These are phyloP conservation scores for Leptopterna dolabrata DNA, from an alignment of 2,888 invertebrate genomes.

Conservation along the genomic window DNA sequence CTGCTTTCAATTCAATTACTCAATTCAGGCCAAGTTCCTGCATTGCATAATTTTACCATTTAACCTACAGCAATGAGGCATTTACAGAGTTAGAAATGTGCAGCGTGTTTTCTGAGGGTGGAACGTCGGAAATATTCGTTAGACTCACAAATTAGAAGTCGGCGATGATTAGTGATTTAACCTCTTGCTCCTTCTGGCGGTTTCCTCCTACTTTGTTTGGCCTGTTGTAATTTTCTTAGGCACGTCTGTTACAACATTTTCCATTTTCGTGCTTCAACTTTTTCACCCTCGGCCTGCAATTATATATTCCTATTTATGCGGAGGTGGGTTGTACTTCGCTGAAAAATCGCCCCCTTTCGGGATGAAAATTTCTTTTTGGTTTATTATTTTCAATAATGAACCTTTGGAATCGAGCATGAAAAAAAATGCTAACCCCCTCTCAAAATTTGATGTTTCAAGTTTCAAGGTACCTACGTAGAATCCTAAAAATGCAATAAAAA, in stretches of 20 bases:
- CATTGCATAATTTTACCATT: slow-evolving; percentile 40
- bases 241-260: background rate
- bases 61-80: background rate
- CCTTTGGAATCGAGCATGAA: too few species aligned
- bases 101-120: background rate
- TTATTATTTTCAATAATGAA: too few species aligned
- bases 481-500: too few species aligned
- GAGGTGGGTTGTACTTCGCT: background rate
- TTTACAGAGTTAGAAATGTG: slow-evolving; percentile 19
- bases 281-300: background rate
- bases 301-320: slow-evolving; percentile 31
- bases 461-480: too few species aligned
- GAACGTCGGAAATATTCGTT: slow-evolving; percentile 38
- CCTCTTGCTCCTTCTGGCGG: slow-evolving; percentile 10
- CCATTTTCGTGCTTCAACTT: background rate
- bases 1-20: background rate
- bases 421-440: too few species aligned
- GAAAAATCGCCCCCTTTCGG: background rate
- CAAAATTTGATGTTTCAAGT: too few species aligned
- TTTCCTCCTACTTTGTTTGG: background rate
- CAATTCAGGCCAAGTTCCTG: background rate
- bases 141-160: slow-evolving; percentile 56
- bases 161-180: slow-evolving; percentile 53
- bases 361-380: background rate
- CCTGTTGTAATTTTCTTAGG: background rate